These are phyloP conservation scores for Branchellion lobata DNA, from an alignment of 2,888 invertebrate species.

Conservation along the genomic window DNA sequence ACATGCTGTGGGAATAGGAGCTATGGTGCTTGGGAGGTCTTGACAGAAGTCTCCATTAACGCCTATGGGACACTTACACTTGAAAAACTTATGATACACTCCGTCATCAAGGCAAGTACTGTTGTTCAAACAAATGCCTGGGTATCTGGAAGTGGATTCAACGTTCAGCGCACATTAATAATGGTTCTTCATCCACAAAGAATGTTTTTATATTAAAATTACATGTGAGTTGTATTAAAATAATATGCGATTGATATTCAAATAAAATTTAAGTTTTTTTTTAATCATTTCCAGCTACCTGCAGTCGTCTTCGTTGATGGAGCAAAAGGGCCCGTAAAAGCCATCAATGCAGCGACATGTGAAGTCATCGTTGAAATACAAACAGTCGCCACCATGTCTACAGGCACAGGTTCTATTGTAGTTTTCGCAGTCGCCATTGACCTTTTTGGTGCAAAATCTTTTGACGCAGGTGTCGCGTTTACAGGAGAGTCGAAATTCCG, in stretches of 20 bases:
- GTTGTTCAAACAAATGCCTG: constrained; percentile 4
- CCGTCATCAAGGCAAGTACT: not conserved
- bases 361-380: not conserved
- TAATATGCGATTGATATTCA: too few species aligned
- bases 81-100: constrained; percentile 7
- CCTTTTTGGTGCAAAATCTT: too few species aligned
- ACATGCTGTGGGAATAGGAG: not conserved
- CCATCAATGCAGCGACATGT: not conserved
- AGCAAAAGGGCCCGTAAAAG: not conserved
- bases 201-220: not conserved
- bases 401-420: too few species aligned
- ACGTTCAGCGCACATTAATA: too few species aligned
- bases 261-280: too few species aligned
- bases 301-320: not conserved
- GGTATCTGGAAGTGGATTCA: constrained; percentile 3
- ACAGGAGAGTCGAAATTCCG: too few species aligned
- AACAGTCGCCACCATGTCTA: not conserved
- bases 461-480: too few species aligned
- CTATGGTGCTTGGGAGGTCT: not conserved
- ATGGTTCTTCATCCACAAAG: too few species aligned
- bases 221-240: not conserved
- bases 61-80: constrained; percentile 44
- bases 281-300: too few species aligned
- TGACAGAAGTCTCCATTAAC: constrained; percentile 35
- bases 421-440: not conserved